Base-by-base conservation (phyloP, 2,888 invertebrate genomes). In the Pristionchus japonicus region DNA sequence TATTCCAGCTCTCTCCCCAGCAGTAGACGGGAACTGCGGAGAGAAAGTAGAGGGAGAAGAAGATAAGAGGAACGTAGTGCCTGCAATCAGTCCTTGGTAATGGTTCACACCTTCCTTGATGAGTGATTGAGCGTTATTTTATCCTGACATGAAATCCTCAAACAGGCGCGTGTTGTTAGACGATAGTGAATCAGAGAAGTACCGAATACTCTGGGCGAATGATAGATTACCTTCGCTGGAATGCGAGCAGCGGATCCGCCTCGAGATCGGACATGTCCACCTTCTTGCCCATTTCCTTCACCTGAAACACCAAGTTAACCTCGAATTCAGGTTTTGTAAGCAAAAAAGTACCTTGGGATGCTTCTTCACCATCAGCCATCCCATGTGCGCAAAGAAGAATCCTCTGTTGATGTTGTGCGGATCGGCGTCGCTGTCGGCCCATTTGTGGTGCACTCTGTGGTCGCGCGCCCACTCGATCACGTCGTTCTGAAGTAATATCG, bases 371-470 rank as follows among this genome's bases (percentile, higher is more conserved):
- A 98, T 95, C 90, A 98, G 96, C 98, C 98, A 98, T 89, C 98
- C 98, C 92, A 98, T 96, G 95, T 98, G 98, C 0, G 98, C 96
- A 95, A 98, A 98, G 96, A 98, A 98, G 95, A 98, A 98, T 20
- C 98, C 84, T 40, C 98, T 96, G 86, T 96, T 97, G 3, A 97
- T 97, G 94, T 98, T 97, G 95, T 98, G 97, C 0, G 98, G 98
- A 95, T 98, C 98, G 0, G 97, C 98, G 95, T 98, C 96, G 0
- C 98, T 98, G 95, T 98, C 98, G 37, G 97, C 97, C 95, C 96
- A 98, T 95, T 98, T 98, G 96, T 98, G 98, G 95, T 98, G 97
- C 89, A 96, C 96, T 11, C 97, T 96, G 94, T 97, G 97, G 93
- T 97, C 97, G 47, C 97, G 95, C 0, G 97, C 96, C 97, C 97